Conservation (phyloP, 2,113 vertebrate genomes). For the Otis tarda region DNA sequence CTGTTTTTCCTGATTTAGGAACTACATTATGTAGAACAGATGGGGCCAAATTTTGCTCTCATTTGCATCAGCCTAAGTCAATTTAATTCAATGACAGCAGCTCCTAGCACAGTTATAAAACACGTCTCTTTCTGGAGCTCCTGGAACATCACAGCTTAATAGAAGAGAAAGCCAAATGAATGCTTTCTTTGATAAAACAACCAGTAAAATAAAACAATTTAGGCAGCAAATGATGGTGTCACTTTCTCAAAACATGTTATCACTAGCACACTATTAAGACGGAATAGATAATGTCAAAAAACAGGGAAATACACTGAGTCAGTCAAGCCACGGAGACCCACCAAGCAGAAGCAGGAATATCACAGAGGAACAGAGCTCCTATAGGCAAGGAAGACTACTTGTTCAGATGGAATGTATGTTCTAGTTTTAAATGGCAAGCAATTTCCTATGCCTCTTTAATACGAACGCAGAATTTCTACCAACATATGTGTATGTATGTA, state of each 20-base stretch:
- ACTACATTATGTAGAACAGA: conserved; percentile 20
- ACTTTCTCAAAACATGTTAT: not conserved
- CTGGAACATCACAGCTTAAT: not conserved
- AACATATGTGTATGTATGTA: not conserved
- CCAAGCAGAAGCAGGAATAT: not conserved
- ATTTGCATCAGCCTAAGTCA: conserved; percentile 27
- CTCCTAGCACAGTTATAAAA: conserved; percentile 1
- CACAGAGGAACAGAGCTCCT: not conserved
- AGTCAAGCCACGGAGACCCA: not conserved
- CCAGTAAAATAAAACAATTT: not conserved
- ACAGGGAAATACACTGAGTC: not conserved
- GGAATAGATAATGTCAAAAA: not conserved
- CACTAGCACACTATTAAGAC: not conserved
- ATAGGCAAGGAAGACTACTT: not conserved
- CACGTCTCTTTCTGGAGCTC: not conserved
- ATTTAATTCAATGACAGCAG: conserved; percentile 10
- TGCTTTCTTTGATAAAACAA: not conserved
- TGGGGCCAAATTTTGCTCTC: conserved; percentile 44
- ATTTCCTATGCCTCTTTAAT: not conserved
- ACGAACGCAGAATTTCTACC: not conserved
- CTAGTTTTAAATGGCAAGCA: not conserved
- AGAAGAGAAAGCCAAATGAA: not conserved
- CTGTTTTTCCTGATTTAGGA: conserved; percentile 14
- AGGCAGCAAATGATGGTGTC: not conserved
- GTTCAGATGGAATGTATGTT: not conserved